Percentiles rank a stretch among this genome's conserved stretches.
phyloP scores from a whole-genome alignment of 2,888 invertebrate species.

The Ichneumon xanthorius region DNA sequence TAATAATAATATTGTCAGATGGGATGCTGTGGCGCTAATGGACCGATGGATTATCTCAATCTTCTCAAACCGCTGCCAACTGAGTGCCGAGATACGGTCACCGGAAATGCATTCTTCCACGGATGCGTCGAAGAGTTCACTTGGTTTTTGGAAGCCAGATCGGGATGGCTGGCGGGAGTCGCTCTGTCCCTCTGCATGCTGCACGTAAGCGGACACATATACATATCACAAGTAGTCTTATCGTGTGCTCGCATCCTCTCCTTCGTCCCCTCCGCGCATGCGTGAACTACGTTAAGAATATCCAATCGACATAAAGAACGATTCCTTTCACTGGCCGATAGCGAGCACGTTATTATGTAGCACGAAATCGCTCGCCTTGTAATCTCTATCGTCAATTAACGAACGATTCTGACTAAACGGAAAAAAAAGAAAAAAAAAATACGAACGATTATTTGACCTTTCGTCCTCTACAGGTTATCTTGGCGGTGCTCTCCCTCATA shows the following conservation, averaged over 20 bases:
- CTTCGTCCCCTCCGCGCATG: neutral
- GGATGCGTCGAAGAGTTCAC: constrained; percentile 95
- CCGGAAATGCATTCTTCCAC: constrained; percentile 95
- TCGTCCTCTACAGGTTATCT: constrained; percentile 87
- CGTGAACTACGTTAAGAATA: constrained; percentile 47
- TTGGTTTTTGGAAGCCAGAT: constrained; percentile 94
- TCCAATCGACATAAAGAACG: constrained; percentile 61
- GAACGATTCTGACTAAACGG: constrained; percentile 56
- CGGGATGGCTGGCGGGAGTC: constrained; percentile 93
- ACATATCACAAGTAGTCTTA: neutral
- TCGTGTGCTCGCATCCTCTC: neutral
- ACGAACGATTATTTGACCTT: constrained; percentile 45
- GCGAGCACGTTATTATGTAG: constrained; percentile 27
- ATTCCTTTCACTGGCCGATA: constrained; percentile 41
- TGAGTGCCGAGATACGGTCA: constrained; percentile 94
- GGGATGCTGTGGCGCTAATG: constrained; percentile 96
- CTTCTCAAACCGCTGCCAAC: constrained; percentile 92
- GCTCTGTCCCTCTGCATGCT: constrained; percentile 92
- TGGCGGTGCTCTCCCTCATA: constrained; percentile 89
- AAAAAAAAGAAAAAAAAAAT: constrained; percentile 12
- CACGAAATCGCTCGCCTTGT: constrained; percentile 1
- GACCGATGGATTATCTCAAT: constrained; percentile 92
- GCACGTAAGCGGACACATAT: constrained; percentile 88
- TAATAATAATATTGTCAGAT: constrained; percentile 86
- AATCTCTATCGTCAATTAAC: constrained; percentile 51